Conservation (phyloP, 2,113 vertebrate genomes). For the Aegotheles bennettii region DNA sequence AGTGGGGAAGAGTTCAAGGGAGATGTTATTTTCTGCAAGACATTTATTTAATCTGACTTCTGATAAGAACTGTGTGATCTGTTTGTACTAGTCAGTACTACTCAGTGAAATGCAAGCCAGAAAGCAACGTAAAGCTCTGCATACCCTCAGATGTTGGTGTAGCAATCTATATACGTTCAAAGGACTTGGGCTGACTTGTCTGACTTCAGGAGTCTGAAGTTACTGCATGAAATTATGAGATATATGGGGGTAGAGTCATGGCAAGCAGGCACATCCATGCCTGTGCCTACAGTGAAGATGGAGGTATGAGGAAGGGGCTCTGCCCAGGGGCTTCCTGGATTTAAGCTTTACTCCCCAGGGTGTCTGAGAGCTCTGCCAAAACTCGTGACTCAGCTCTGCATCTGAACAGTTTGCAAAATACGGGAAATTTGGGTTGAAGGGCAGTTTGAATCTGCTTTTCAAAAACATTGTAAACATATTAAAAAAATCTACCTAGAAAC, state of each 20-base stretch:
- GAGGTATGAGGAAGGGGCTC: neutral
- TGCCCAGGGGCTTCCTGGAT: neutral
- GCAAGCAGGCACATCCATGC: neutral
- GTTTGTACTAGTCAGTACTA: neutral
- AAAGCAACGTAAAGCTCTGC: neutral
- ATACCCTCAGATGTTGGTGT: neutral
- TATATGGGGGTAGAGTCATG: neutral
- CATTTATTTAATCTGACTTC: slow-evolving; percentile 28
- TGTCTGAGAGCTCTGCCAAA: neutral
- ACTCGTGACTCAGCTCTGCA: neutral
- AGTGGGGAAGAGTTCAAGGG: neutral
- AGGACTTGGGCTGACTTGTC: neutral
- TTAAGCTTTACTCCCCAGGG: neutral
- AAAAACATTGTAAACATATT: neutral
- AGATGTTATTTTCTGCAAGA: neutral
- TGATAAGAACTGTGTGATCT: slow-evolving; percentile 20
- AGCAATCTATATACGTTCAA: neutral
- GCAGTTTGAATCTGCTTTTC: neutral
- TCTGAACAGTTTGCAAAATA: neutral
- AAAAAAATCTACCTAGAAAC: neutral
- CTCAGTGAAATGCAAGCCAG: neutral
- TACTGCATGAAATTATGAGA: neutral
- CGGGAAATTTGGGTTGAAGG: neutral
- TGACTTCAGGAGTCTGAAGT: neutral
- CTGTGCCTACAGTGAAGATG: neutral